These are phyloP conservation scores for Philonicus albiceps DNA, from an alignment of 2,888 invertebrate genomes.

Conservation along the genomic window DNA sequence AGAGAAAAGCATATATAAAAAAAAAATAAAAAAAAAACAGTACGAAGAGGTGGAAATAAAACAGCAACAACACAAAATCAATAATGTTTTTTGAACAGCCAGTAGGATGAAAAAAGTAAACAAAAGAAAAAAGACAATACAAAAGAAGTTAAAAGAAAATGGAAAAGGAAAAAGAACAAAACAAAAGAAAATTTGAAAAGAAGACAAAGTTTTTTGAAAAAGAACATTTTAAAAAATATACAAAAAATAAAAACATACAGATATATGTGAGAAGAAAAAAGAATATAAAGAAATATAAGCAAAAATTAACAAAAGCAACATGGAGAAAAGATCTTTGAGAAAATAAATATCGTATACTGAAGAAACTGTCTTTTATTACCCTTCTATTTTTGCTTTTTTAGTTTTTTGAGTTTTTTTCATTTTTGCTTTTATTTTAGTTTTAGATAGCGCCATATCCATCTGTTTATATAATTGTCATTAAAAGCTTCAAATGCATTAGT, in stretches of 20 bases:
- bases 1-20: slow-evolving; percentile 52
- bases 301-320: slow-evolving; percentile 12
- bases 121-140: slow-evolving; percentile 32
- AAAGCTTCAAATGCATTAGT: not conserved
- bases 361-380: slow-evolving; percentile 11
- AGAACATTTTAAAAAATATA: slow-evolving; percentile 25
- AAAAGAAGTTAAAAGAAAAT: not conserved
- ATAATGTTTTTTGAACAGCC: slow-evolving; percentile 63
- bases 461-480: not conserved
- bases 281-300: slow-evolving; percentile 37
- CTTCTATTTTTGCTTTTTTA: not conserved
- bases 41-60: slow-evolving; percentile 52
- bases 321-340: slow-evolving; percentile 14
- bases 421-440: not conserved
- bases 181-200: slow-evolving; percentile 34
- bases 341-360: not conserved
- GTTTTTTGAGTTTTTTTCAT: not conserved
- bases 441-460: not conserved
- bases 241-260: slow-evolving; percentile 21
- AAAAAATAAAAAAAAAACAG: no score
- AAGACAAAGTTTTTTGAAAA: slow-evolving; percentile 37
- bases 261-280: slow-evolving; percentile 37
- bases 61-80: slow-evolving; percentile 54
- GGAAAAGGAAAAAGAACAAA: slow-evolving; percentile 4
- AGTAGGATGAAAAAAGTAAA: slow-evolving; percentile 15